Percentiles rank a stretch among this genome's conserved stretches.
Conservation (phyloP, 2,888 invertebrate genomes). For the Drosophila flavopinicola region DNA sequence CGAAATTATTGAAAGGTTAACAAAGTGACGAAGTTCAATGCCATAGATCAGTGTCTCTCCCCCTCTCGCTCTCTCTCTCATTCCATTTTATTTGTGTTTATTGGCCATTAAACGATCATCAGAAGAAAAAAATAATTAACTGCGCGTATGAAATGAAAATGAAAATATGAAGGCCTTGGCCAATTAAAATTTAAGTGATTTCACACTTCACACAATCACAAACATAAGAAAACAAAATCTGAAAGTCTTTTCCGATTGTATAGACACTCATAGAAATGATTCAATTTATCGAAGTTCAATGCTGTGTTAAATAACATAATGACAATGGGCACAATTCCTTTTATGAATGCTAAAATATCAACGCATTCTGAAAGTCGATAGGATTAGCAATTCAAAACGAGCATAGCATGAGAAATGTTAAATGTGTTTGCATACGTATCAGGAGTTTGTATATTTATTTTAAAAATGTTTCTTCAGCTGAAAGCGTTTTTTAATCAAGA, state of each 20-base stretch:
- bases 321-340: too few relatives aligned
- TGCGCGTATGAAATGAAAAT: conserved; percentile 24
- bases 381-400: too few relatives aligned
- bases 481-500: too few relatives aligned
- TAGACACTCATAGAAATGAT: conserved; percentile 12
- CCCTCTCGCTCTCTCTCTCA: not conserved
- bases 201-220: conserved; percentile 27
- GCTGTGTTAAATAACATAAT: not conserved
- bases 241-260: conserved; percentile 5
- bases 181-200: conserved; percentile 29
- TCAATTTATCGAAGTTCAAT: conserved; percentile 12
- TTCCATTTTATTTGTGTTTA: conserved; percentile 7
- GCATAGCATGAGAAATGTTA: too few relatives aligned
- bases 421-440: too few relatives aligned
- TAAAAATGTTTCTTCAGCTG: too few relatives aligned
- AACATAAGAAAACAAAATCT: conserved; percentile 6
- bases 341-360: too few relatives aligned
- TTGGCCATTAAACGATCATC: conserved; percentile 25
- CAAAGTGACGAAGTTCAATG: conserved; percentile 46
- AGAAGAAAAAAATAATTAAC: conserved; percentile 35
- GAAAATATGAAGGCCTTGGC: conserved; percentile 32
- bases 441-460: too few relatives aligned
- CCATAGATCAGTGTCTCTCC: conserved; percentile 32
- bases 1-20: conserved; percentile 33
- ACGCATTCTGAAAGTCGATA: too few relatives aligned